phyloP scores from a whole-genome alignment of 2,113 vertebrate genomes.

The Pandion haliaetus region DNA sequence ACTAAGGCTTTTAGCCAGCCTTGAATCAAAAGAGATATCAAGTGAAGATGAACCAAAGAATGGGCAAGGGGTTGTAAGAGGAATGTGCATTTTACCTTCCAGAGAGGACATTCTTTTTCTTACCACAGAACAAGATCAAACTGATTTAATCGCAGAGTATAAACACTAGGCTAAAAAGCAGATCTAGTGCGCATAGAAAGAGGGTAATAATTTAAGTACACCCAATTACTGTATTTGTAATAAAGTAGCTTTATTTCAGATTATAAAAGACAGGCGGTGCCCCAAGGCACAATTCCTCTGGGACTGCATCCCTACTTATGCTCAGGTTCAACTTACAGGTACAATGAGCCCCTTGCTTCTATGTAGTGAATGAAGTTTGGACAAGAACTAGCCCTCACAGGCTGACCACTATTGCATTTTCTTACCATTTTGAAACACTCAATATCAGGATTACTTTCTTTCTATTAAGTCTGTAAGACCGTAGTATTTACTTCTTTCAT shows the following conservation, averaged over 20 bases:
- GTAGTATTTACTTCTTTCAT: background rate
- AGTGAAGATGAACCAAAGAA: background rate
- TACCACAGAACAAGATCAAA: background rate
- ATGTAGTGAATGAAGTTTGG: background rate
- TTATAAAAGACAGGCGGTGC: background rate
- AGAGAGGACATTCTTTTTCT: background rate
- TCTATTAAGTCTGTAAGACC: background rate
- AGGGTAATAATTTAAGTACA: background rate
- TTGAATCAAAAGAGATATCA: background rate
- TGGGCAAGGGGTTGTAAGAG: background rate
- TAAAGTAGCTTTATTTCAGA: constrained; percentile 3
- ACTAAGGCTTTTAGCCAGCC: background rate
- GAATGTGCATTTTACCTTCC: background rate
- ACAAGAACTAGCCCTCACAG: background rate
- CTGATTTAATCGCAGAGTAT: background rate
- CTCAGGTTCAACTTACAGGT: background rate
- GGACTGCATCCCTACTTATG: background rate
- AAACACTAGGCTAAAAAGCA: background rate
- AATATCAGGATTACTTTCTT: background rate
- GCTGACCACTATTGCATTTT: background rate
- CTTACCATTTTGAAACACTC: background rate
- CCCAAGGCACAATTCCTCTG: background rate
- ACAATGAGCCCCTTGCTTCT: background rate
- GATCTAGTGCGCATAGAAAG: background rate
- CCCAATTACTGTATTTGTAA: background rate